phyloP scores from a whole-genome alignment of 2,113 vertebrate species.

The Speoplatyrhinus poulsoni region DNA sequence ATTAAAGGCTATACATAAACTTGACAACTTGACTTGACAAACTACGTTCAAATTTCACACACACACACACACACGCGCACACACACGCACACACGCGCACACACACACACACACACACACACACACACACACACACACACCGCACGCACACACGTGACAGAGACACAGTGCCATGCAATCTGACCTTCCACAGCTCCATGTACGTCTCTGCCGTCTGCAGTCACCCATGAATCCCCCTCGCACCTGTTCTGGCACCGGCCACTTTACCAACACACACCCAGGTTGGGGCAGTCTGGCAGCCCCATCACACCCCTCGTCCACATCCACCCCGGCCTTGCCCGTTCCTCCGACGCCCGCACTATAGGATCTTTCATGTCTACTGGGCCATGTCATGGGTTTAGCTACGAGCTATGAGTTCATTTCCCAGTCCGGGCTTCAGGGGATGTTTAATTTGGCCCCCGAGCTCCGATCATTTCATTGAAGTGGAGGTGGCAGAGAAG shows the following conservation, averaged over 20 bases:
- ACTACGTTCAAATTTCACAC: background rate
- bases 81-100: background rate
- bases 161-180: conserved; percentile 1
- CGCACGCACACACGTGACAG: background rate
- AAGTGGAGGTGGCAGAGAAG: conserved; percentile 57
- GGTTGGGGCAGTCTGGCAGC: background rate
- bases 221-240: conserved; percentile 6
- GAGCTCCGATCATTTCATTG: conserved; percentile 40
- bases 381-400: conserved; percentile 60
- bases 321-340: conserved; percentile 42
- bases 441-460: conserved; percentile 66
- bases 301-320: conserved; percentile 32
- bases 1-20: too few relatives aligned
- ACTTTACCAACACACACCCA: background rate
- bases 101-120: background rate
- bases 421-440: conserved; percentile 56
- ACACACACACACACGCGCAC: background rate
- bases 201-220: conserved; percentile 3
- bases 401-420: conserved; percentile 65
- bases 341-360: conserved; percentile 32
- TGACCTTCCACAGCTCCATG: background rate
- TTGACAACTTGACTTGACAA: too few relatives aligned
- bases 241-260: conserved; percentile 32
- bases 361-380: conserved; percentile 60
- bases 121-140: background rate